A percentile compares a stretch with the other conserved stretches of the same genome.
phyloP scores from a whole-genome alignment of 1,140 invertebrate species.

The Zaprionus camerounensis region DNA sequence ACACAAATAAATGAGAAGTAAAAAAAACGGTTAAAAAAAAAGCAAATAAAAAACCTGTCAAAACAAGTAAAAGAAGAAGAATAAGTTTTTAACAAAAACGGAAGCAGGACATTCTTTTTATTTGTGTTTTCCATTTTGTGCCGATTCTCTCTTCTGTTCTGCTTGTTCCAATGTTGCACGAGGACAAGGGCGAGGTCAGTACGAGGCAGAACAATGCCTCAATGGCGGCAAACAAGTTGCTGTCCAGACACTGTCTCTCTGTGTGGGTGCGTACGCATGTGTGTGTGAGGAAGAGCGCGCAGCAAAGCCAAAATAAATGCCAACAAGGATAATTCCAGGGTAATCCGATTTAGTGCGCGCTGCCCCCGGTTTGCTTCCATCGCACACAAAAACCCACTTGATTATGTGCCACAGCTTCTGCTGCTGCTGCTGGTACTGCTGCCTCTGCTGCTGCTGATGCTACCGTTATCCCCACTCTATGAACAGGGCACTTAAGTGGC shows the following conservation, averaged over 20 bases:
- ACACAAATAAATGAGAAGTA: conserved; percentile 57
- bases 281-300: conserved; percentile 14
- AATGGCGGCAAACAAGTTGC: conserved; percentile 54
- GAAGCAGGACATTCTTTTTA: conserved; percentile 76
- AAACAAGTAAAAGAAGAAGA: conserved; percentile 48
- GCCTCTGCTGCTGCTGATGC: background rate
- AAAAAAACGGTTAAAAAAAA: conserved; percentile 26
- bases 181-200: conserved; percentile 42
- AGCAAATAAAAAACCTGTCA: conserved; percentile 30
- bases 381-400: conserved; percentile 35
- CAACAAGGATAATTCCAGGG: conserved; percentile 77
- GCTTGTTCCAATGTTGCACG: conserved; percentile 29
- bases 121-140: conserved; percentile 48
- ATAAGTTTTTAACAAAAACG: conserved; percentile 41
- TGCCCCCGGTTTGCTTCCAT: conserved; percentile 1
- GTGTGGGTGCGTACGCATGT: background rate
- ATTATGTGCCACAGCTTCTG: conserved; percentile 32
- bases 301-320: conserved; percentile 71
- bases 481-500: conserved; percentile 61
- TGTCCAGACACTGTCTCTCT: conserved; percentile 23
- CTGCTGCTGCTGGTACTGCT: conserved; percentile 3
- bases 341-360: conserved; percentile 78
- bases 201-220: conserved; percentile 32
- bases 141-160: conserved; percentile 8
- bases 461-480: conserved; percentile 17